Evolutionary conservation across 2,113 vertebrate species (phyloP).

Genomic region (Ochotona princeps): DNA sequence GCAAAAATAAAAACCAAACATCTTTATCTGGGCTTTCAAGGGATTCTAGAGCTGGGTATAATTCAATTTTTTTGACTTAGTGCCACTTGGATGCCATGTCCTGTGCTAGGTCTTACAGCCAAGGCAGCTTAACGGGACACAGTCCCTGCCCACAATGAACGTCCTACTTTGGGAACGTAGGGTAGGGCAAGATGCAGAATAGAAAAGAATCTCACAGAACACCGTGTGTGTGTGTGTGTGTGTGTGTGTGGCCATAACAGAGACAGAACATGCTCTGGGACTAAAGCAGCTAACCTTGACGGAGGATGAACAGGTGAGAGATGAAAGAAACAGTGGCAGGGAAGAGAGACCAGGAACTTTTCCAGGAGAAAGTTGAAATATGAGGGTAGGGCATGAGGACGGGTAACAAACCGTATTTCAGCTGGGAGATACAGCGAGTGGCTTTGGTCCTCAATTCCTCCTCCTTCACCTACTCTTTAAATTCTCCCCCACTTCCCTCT

Average conservation of each 20-base stretch:
- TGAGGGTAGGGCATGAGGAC: background rate
- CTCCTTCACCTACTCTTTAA: background rate
- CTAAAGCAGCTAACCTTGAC: background rate
- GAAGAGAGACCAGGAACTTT: background rate
- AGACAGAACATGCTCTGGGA: background rate
- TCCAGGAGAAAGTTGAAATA: background rate
- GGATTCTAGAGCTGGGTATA: background rate
- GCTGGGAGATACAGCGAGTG: accelerated
- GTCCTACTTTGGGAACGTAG: background rate
- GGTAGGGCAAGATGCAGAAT: background rate
- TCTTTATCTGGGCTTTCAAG: background rate
- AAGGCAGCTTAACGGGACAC: background rate
- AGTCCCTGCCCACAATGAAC: background rate
- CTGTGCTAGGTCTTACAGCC: background rate
- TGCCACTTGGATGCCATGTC: background rate
- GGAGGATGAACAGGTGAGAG: background rate
- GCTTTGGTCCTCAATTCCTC: background rate
- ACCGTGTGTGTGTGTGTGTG: background rate
- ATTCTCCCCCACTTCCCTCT: too few relatives aligned
- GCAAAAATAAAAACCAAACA: constrained; percentile 16
- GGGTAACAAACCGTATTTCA: background rate
- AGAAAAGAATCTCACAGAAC: background rate
- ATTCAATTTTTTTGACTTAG: background rate
- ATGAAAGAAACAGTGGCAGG: background rate
- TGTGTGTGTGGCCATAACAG: background rate